Evolutionary conservation across 2,113 vertebrate genomes (phyloP), one percentile per base, ranked within the genome.

Genomic region (Leptosomus discolor): DNA sequence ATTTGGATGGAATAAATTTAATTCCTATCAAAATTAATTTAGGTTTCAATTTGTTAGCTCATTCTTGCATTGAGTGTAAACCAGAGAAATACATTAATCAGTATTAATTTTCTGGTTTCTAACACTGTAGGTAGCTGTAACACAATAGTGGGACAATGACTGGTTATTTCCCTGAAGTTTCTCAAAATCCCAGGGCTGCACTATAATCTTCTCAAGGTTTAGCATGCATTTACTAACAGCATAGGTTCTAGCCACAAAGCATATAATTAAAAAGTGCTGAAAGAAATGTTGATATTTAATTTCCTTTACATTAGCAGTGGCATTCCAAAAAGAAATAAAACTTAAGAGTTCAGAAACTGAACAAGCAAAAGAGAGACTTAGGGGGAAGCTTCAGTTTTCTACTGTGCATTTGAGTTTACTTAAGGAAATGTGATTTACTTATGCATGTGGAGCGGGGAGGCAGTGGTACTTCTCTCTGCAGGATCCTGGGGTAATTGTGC

Each of bases 261-360:
- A 48, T 65, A 67, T 80, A 81, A 97, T 97, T 97, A 96, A 96
- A 94, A 96, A 89, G 94, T 79, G 95, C 84, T 96, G 97, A 97
- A 97, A 97, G 96, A 95, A 92, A 97, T 92, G 87, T 91, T 93
- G 83, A 86, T 96, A 92, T 95, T 95, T 96, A 82, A 96, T 97
- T 97, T 97, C 93, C 89, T 96, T 92, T 94, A 96, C 53, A 85
- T 96, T 95, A 95, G 78, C 74, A 80, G 46, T 85, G 70, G 34
- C 60, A 76, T 95, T 96, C 63, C 37, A 88, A 69, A 94, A 92
- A 88, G 96, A 92, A 97, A 90, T 85, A 85, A 71, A 86, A 89
- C 61, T 75, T 61, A 37, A 46, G 53, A 61, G 45, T 95, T 92
- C 70, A 90, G 89, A 90, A 91, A 88, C 36, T 39, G 58, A 88